phyloP scores from a whole-genome alignment of 1,140 invertebrate species.

The Asbolus verrucosus region DNA sequence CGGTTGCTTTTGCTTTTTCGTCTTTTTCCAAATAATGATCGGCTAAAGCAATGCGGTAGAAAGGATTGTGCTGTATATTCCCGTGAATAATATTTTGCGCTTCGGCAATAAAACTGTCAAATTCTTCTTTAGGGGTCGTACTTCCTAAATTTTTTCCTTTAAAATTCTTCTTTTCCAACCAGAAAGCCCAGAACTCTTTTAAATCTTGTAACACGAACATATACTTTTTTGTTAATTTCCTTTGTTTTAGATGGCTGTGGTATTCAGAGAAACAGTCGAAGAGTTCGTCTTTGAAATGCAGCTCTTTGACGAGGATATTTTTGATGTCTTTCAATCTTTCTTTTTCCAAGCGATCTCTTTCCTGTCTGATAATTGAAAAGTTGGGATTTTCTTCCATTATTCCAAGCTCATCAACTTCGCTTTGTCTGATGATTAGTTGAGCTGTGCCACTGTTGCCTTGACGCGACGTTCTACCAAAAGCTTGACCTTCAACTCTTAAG shows the following conservation, averaged over 20 bases:
- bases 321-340: not conserved
- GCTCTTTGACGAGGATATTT: not conserved
- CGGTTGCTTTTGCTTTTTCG: not conserved
- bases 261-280: not conserved
- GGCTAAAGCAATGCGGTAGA: not conserved
- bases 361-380: not conserved
- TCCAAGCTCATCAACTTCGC: not conserved
- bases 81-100: not conserved
- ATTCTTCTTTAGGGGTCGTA: not conserved
- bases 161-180: slow-evolving; percentile 4
- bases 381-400: not conserved
- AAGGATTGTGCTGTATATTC: not conserved
- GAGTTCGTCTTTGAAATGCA: not conserved
- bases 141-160: not conserved
- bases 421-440: not conserved
- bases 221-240: not conserved
- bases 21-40: slow-evolving; percentile 14
- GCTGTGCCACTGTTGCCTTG: slow-evolving; percentile 8
- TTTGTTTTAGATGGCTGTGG: not conserved
- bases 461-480: not conserved
- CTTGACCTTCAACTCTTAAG: slow-evolving; percentile 18
- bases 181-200: slow-evolving; percentile 29
- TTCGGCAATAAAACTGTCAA: not conserved
- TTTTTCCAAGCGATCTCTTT: not conserved
- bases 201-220: not conserved